Evolutionary conservation across 2,797 vertebrate species (phyloP).

Genomic region (Lacerta viridis): DNA sequence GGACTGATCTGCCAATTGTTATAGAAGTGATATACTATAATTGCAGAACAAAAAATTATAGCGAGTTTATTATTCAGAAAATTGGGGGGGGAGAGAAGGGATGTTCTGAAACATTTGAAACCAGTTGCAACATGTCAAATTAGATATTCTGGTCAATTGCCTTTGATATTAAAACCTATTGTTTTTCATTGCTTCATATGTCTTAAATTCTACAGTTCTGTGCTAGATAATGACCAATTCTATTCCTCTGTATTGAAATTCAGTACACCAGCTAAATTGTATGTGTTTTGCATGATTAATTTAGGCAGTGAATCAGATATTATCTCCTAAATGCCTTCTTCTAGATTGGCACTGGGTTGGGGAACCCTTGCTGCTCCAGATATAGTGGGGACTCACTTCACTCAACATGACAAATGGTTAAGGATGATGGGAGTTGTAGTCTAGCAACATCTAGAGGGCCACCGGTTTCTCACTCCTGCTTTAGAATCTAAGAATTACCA

Average conservation of each 20-base stretch:
- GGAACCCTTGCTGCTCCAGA: background rate
- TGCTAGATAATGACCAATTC: background rate
- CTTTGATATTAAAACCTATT: background rate
- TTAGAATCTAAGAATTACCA: background rate
- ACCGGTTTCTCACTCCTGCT: too few species aligned
- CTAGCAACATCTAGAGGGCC: too few species aligned
- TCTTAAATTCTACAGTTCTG: background rate
- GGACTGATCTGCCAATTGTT: background rate
- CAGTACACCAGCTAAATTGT: background rate
- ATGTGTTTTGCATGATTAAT: background rate
- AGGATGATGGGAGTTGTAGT: too few species aligned
- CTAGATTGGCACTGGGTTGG: background rate
- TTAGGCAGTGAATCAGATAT: background rate
- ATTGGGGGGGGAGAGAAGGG: background rate
- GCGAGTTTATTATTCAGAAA: background rate
- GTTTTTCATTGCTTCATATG: background rate
- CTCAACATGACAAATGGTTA: too few species aligned
- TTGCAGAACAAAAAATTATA: background rate
- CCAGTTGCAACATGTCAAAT: background rate
- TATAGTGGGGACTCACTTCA: too few species aligned
- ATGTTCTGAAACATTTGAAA: background rate
- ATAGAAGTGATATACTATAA: background rate
- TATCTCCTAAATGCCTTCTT: background rate
- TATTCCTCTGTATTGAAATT: background rate
- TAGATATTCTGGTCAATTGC: too few species aligned